Evolutionary conservation across 2,797 vertebrate species (phyloP).

Genomic region (Sebastolobus altivelis): DNA sequence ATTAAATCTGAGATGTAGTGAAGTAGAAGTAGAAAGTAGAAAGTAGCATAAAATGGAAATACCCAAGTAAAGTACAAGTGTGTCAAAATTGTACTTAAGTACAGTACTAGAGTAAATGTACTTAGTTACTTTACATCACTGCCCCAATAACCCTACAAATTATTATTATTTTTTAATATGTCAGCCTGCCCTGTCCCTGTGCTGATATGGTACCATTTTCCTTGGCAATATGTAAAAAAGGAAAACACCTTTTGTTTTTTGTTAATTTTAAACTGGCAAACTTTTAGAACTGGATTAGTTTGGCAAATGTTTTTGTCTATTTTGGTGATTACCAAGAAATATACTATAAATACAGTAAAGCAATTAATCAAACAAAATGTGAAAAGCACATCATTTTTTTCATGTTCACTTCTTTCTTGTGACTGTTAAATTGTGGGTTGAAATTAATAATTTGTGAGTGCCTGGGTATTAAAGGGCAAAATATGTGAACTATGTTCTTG

Average conservation of each 20-base stretch:
- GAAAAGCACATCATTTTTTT: neutral
- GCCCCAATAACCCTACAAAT: neutral
- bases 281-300: neutral
- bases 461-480: neutral
- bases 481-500: conserved; percentile 8
- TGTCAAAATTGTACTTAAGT: too few relatives aligned
- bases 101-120: too few relatives aligned
- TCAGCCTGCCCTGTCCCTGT: neutral
- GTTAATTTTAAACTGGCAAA: too few relatives aligned
- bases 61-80: too few relatives aligned
- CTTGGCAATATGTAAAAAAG: neutral
- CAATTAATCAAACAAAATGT: neutral
- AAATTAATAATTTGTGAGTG: neutral
- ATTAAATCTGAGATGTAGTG: too few relatives aligned
- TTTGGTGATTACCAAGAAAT: neutral
- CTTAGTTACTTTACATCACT: too few relatives aligned
- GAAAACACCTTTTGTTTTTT: too few relatives aligned
- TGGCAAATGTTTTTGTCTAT: neutral
- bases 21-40: too few relatives aligned
- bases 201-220: neutral
- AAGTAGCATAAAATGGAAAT: too few relatives aligned
- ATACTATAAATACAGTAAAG: neutral
- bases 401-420: neutral
- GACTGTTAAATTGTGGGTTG: neutral
- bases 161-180: neutral